Conservation (phyloP, 2,113 vertebrate species). For the Aspiorhynchus laticeps region DNA sequence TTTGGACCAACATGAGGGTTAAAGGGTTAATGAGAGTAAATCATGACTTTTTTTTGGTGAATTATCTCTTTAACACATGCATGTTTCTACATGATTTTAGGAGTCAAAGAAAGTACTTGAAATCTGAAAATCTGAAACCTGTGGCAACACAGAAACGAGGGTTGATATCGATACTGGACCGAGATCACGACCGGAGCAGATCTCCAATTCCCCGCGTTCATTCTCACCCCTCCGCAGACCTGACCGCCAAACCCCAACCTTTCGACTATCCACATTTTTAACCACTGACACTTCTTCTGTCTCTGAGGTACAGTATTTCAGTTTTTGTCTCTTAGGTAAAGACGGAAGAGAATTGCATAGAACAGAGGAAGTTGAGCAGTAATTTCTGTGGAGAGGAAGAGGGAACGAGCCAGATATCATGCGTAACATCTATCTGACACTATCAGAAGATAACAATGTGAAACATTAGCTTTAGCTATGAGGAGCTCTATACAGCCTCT, state of each 20-base stretch:
- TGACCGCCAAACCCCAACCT: neutral
- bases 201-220: neutral
- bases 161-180: neutral
- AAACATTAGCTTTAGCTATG: conserved; percentile 60
- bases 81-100: neutral
- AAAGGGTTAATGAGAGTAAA: no score
- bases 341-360: neutral
- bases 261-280: neutral
- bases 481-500: conserved; percentile 51
- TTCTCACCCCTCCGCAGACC: neutral
- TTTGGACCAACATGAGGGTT: neutral
- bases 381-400: conserved; percentile 39
- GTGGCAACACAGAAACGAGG: neutral
- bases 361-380: conserved; percentile 39
- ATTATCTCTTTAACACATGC: neutral
- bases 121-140: neutral
- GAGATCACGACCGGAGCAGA: conserved; percentile 2
- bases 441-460: conserved; percentile 59
- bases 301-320: neutral
- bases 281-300: neutral
- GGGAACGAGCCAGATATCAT: conserved; percentile 51
- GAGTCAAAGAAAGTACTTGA: neutral
- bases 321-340: neutral
- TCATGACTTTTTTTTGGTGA: neutral
- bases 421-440: conserved; percentile 60